Evolutionary conservation across 2,113 vertebrate genomes (phyloP).

Genomic region (Crotalus horridus): DNA sequence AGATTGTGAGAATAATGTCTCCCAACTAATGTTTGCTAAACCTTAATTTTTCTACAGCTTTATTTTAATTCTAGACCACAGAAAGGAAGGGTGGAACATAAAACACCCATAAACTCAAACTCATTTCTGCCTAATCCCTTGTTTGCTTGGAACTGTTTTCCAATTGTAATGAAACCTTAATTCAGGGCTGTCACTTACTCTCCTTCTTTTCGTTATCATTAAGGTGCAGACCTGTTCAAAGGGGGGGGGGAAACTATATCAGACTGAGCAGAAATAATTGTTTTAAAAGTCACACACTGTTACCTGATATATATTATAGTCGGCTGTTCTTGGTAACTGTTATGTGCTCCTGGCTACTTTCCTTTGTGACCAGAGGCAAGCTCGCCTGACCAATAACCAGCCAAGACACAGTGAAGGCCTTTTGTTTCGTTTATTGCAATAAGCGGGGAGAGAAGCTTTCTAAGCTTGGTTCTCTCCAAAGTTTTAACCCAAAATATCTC

Average conservation of each 20-base stretch:
- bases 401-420: too few relatives aligned
- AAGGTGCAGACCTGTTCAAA: neutral
- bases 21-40: neutral
- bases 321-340: neutral
- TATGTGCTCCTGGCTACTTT: too few relatives aligned
- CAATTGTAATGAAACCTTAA: neutral
- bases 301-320: neutral
- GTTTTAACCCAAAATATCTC: too few relatives aligned
- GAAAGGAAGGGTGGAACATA: neutral
- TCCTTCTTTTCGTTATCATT: neutral
- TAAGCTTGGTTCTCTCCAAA: too few relatives aligned
- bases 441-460: too few relatives aligned
- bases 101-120: neutral
- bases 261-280: neutral
- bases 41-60: neutral
- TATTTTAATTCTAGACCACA: neutral
- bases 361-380: too few relatives aligned
- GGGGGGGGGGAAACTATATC: neutral
- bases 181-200: neutral
- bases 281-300: neutral
- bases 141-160: neutral
- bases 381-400: too few relatives aligned
- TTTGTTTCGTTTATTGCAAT: too few relatives aligned
- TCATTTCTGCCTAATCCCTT: neutral
- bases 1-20: neutral